Evolutionary conservation across 2,797 vertebrate species (phyloP).

Genomic region (Prionace glauca): DNA sequence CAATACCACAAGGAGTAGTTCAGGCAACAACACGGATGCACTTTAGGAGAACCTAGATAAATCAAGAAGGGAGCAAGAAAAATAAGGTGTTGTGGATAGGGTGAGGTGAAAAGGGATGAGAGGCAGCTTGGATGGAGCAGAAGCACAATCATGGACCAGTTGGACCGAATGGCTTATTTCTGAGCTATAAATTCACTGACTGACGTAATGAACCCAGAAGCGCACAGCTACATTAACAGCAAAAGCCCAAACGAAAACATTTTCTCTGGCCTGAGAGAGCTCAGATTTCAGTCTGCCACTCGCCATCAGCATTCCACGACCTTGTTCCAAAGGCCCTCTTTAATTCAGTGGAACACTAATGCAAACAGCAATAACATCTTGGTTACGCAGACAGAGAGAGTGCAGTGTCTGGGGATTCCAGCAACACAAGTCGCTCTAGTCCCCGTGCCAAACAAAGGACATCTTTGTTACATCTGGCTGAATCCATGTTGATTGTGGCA

Average conservation of each 20-base stretch:
- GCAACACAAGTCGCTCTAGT: accelerated
- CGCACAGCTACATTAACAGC: neutral
- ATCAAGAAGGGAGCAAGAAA: neutral
- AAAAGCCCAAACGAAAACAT: conserved; percentile 18
- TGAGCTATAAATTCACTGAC: neutral
- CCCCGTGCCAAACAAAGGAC: conserved; percentile 39
- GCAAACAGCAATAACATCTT: conserved; percentile 40
- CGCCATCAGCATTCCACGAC: accelerated
- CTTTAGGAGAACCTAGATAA: neutral
- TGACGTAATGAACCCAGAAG: neutral
- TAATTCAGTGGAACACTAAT: conserved; percentile 34
- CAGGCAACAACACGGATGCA: neutral
- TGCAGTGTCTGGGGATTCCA: conserved; percentile 23
- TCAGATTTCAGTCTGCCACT: neutral
- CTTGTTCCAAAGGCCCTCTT: conserved; percentile 24
- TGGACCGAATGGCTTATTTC: too few species aligned
- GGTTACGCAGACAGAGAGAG: conserved; percentile 32
- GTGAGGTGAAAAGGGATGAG: neutral
- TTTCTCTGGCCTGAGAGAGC: neutral
- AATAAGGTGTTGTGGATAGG: neutral
- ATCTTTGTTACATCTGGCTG: conserved; percentile 36
- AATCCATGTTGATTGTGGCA: neutral
- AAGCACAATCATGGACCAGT: neutral
- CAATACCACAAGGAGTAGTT: neutral
- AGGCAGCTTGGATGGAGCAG: neutral